phyloP scores from a whole-genome alignment of 1,140 invertebrate species.

The Zaprionus gabonicus region DNA sequence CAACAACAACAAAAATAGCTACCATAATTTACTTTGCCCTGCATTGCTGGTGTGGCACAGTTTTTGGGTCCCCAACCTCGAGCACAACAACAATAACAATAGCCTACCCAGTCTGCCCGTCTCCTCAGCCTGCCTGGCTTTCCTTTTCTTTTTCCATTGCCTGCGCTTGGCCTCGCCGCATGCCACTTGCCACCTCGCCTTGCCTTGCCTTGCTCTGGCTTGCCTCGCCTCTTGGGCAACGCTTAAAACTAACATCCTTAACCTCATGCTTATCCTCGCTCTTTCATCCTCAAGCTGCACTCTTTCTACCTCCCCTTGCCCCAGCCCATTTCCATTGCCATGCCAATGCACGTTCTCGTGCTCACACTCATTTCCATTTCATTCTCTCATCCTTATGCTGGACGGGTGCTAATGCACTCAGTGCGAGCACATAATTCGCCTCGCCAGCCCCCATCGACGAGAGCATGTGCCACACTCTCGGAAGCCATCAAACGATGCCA shows the following conservation, averaged over 20 bases:
- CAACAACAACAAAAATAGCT: slow-evolving; percentile 28
- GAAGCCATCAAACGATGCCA: slow-evolving; percentile 52
- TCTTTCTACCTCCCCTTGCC: neutral
- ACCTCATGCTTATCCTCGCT: slow-evolving; percentile 12
- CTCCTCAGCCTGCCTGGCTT: slow-evolving; percentile 5
- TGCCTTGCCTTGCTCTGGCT: slow-evolving; percentile 23
- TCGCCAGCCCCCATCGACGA: slow-evolving; percentile 49
- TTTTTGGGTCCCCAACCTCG: slow-evolving; percentile 38
- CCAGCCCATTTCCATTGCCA: slow-evolving; percentile 1
- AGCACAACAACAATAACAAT: slow-evolving; percentile 32
- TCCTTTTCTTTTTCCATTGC: slow-evolving; percentile 25
- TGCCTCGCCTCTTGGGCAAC: slow-evolving; percentile 62
- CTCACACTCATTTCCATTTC: slow-evolving; percentile 17
- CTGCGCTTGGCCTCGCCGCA: slow-evolving; percentile 43
- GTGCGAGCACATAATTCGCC: slow-evolving; percentile 79
- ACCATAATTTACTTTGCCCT: slow-evolving; percentile 67
- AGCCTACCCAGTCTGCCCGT: neutral
- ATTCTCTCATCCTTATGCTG: slow-evolving; percentile 21
- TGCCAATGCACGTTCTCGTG: slow-evolving; percentile 19
- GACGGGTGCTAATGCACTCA: slow-evolving; percentile 77
- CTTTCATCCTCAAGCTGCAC: neutral
- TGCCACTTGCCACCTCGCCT: slow-evolving; percentile 31
- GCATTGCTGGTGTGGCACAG: slow-evolving; percentile 55
- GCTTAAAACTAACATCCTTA: slow-evolving; percentile 75
- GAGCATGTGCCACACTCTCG: slow-evolving; percentile 62